These are phyloP conservation scores for Discoglossus pictus DNA, from an alignment of 2,797 vertebrate species.

Conservation along the genomic window DNA sequence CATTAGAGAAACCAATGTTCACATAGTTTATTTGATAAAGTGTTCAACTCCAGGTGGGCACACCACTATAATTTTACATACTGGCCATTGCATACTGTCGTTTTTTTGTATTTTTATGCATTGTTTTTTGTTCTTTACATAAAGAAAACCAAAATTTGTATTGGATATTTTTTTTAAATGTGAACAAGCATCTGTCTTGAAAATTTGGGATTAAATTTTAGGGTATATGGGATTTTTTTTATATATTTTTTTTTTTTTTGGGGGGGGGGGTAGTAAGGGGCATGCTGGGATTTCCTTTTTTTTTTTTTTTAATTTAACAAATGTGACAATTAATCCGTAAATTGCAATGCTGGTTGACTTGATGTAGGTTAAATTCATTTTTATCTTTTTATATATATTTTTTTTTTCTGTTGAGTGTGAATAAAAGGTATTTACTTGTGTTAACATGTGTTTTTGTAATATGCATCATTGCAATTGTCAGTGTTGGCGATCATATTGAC, in stretches of 20 bases:
- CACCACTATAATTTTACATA: no score
- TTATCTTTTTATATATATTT: slow-evolving; percentile 59
- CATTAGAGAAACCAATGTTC: no score
- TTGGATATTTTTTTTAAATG: no score
- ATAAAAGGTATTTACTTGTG: slow-evolving; percentile 93
- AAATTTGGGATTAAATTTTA: slow-evolving; percentile 65
- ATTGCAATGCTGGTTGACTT: slow-evolving; percentile 89
- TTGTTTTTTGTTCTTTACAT: no score
- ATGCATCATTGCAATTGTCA: slow-evolving; percentile 85
- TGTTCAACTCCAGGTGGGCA: no score
- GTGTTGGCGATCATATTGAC: slow-evolving; percentile 59
- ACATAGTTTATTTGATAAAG: no score
- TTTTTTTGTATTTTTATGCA: no score
- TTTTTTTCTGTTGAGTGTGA: slow-evolving; percentile 90
- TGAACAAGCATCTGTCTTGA: slow-evolving; percentile 58
- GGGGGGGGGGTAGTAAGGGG: no score
- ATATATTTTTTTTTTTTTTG: no score
- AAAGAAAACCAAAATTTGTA: no score
- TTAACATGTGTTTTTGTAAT: slow-evolving; percentile 90
- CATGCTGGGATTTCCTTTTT: slow-evolving; percentile 68
- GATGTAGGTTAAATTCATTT: slow-evolving; percentile 76
- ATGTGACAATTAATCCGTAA: slow-evolving; percentile 79
- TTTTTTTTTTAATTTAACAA: slow-evolving; percentile 76
- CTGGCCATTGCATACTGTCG: no score
- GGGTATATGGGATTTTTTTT: slow-evolving; percentile 77